phyloP scores from a whole-genome alignment of 2,888 invertebrate genomes.

The Tipula helvola region DNA sequence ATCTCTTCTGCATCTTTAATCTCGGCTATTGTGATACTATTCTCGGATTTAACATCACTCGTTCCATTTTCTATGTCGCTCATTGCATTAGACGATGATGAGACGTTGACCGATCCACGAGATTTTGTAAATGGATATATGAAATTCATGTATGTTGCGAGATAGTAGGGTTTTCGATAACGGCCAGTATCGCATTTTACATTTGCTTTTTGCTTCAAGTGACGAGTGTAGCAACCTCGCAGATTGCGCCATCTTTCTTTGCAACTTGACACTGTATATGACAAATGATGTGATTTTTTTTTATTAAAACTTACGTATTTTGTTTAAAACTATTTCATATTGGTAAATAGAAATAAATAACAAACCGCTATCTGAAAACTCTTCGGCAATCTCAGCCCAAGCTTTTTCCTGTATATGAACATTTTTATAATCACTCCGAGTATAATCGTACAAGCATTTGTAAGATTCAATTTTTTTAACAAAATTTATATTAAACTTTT shows the following conservation, averaged over 20 bases:
- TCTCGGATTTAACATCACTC: neutral
- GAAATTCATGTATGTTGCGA: constrained; percentile 35
- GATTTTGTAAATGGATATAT: constrained; percentile 34
- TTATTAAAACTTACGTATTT: neutral
- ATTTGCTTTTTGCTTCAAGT: constrained; percentile 32
- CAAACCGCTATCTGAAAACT: constrained; percentile 33
- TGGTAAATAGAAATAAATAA: neutral
- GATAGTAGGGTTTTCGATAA: constrained; percentile 34
- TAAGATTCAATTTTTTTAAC: constrained; percentile 38
- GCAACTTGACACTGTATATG: constrained; percentile 30
- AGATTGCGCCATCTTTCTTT: constrained; percentile 37
- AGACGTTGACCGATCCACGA: constrained; percentile 20
- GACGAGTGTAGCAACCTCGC: constrained; percentile 33
- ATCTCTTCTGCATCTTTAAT: neutral
- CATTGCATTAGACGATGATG: neutral
- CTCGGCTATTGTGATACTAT: neutral
- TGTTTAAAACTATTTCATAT: neutral
- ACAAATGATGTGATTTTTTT: neutral
- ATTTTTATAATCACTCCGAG: constrained; percentile 36
- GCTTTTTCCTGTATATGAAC: constrained; percentile 36
- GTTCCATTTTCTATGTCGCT: neutral
- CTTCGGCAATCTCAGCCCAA: constrained; percentile 31
- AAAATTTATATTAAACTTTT: constrained; percentile 36
- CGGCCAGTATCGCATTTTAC: constrained; percentile 22
- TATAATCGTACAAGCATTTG: constrained; percentile 38